Evolutionary conservation across 2,888 invertebrate species (phyloP).

Genomic region (Phorcus lineatus): DNA sequence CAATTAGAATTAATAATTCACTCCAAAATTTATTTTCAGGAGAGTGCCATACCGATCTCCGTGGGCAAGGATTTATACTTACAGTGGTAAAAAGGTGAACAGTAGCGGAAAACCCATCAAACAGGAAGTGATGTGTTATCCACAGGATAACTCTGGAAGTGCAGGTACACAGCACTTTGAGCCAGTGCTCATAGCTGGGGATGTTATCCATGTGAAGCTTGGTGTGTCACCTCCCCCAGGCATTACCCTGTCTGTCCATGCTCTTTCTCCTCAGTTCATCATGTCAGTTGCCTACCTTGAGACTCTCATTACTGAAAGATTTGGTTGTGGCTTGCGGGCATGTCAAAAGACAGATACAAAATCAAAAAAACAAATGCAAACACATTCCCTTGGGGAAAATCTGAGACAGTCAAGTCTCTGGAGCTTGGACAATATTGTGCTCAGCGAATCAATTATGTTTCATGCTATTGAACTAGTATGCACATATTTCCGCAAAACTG

Average conservation of each 20-base stretch:
- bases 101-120: conserved; percentile 68
- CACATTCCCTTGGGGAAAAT: neutral
- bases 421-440: conserved; percentile 66
- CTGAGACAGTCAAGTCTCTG: conserved; percentile 49
- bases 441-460: conserved; percentile 62
- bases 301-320: conserved; percentile 67
- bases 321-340: conserved; percentile 64
- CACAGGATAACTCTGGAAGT: conserved; percentile 67
- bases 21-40: conserved; percentile 43
- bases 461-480: conserved; percentile 71
- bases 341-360: conserved; percentile 48
- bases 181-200: conserved; percentile 71
- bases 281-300: conserved; percentile 74
- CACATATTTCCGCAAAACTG: conserved; percentile 69
- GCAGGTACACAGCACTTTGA: conserved; percentile 70
- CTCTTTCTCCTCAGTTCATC: conserved; percentile 74
- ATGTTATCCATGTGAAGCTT: conserved; percentile 61
- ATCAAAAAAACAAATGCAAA: conserved; percentile 1
- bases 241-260: conserved; percentile 70
- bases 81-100: conserved; percentile 72
- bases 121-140: conserved; percentile 73
- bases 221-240: conserved; percentile 73
- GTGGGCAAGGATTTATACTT: conserved; percentile 72
- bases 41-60: conserved; percentile 70
- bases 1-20: too few relatives aligned